phyloP scores from a whole-genome alignment of 2,113 vertebrate species.

The Helogale parvula region DNA sequence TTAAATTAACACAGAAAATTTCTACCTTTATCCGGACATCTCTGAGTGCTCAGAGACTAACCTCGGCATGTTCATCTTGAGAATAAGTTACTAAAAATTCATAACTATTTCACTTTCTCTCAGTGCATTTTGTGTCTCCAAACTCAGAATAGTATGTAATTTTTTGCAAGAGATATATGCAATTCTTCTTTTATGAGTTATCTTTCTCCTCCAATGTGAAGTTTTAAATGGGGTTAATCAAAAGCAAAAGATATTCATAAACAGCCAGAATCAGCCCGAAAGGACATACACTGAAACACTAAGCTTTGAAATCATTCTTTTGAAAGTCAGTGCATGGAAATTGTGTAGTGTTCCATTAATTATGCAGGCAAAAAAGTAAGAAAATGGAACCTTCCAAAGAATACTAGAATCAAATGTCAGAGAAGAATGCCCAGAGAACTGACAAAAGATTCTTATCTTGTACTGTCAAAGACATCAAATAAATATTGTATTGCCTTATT shows the following conservation, averaged over 20 bases:
- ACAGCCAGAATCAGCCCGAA: slow-evolving; percentile 44
- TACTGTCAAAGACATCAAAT: background rate
- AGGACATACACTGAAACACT: background rate
- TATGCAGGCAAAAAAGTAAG: background rate
- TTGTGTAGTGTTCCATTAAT: background rate
- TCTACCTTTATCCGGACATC: background rate
- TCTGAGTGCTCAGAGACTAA: background rate
- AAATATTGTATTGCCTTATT: background rate
- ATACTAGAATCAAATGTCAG: slow-evolving; percentile 36
- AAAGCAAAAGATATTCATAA: slow-evolving; percentile 51
- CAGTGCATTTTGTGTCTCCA: background rate
- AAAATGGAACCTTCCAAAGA: background rate
- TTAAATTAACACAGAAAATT: background rate
- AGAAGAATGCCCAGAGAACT: background rate
- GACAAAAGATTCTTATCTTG: background rate
- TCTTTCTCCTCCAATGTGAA: background rate
- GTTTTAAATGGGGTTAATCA: slow-evolving; percentile 60
- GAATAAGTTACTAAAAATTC: background rate
- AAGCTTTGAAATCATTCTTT: slow-evolving; percentile 64
- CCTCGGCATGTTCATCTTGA: background rate
- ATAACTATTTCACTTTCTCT: background rate
- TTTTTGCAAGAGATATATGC: background rate
- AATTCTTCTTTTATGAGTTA: background rate
- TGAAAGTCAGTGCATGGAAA: slow-evolving; percentile 20
- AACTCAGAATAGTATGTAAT: background rate